Evolutionary conservation across 1,140 invertebrate genomes (phyloP), one percentile per base, ranked within the genome.

Genomic region (Streblospio benedicti): DNA sequence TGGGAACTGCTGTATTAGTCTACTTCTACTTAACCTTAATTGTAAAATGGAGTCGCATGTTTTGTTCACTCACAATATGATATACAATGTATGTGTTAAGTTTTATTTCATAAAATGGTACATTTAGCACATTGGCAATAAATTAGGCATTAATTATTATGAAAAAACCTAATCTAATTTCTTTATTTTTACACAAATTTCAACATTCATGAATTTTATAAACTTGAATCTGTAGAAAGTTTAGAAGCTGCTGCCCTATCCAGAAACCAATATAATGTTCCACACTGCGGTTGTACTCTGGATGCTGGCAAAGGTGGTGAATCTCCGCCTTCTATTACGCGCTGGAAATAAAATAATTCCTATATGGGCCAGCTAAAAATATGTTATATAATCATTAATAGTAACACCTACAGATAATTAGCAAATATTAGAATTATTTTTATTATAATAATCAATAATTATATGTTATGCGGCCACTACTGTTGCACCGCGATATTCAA

Each of bases 221-320:
- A 44, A 44, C 43, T 20, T 6, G 25, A 5, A 9, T 14, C 30
- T 47, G 23, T 27, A 14, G 45, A 47, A 43, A 67, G 41, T 14
- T 52, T 43, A 16, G 56, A 53, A 2, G 86, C 87, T n/a, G 89
- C 88, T 43, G 76, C 81, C 69, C 85, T 76, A 71, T 93, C 90
- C 9, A 92, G 69, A 50, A 92, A 83, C 90, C 90, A 93, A 66
- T 85, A 81, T 0, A 90, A 71, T 44, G 82, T 79, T 31, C 90
- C 90, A 55, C 81, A 74, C 2, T 70, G 79, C 4, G 88, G 88
- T 54, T 84, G 80, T 1, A 92, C 88, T 71, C 83, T 74, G 5
- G 79, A 81, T 3, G 87, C 87, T 49, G 90, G 90, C 27, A 91
- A 78, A 5, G 68, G 68, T 4, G 67, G 64, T 60, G 84, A 82